Percentiles rank a stretch among this genome's conserved stretches.
These are phyloP conservation scores for Drosophila sproati DNA, from an alignment of 1,140 invertebrate genomes.

Conservation along the genomic window DNA sequence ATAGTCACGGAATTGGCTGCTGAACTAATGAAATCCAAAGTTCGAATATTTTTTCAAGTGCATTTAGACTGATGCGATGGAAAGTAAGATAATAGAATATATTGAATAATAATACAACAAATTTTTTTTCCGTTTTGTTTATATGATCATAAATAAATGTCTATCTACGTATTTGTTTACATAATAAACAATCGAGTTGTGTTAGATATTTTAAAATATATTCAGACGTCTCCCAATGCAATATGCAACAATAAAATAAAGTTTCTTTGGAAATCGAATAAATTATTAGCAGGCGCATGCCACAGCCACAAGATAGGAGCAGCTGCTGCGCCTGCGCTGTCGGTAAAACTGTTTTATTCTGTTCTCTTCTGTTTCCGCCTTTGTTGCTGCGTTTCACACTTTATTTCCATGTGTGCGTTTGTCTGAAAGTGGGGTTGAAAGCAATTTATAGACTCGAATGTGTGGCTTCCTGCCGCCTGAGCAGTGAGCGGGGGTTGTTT, in stretches of 20 bases:
- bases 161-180: not conserved
- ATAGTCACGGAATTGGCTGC: conserved; percentile 24
- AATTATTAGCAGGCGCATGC: conserved; percentile 32
- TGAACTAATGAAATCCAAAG: conserved; percentile 35
- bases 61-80: not conserved
- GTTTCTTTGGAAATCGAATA: conserved; percentile 30
- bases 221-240: not conserved
- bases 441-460: conserved; percentile 18
- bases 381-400: conserved; percentile 23
- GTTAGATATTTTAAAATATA: not conserved
- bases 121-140: conserved; percentile 17
- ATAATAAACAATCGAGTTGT: too few relatives aligned
- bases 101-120: conserved; percentile 10
- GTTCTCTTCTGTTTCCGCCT: conserved; percentile 19
- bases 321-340: conserved; percentile 43
- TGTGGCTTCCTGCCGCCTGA: conserved; percentile 39
- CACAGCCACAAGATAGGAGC: conserved; percentile 24
- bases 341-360: not conserved
- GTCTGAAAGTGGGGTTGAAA: conserved; percentile 35
- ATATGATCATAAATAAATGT: not conserved
- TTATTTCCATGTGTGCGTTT: conserved; percentile 30
- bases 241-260: not conserved
- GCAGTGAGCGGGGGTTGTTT: conserved; percentile 48
- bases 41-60: conserved; percentile 33
- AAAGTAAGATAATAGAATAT: not conserved